phyloP scores from a whole-genome alignment of 92 coral and sea anemone genomes.

The Bergia puertoricense region DNA sequence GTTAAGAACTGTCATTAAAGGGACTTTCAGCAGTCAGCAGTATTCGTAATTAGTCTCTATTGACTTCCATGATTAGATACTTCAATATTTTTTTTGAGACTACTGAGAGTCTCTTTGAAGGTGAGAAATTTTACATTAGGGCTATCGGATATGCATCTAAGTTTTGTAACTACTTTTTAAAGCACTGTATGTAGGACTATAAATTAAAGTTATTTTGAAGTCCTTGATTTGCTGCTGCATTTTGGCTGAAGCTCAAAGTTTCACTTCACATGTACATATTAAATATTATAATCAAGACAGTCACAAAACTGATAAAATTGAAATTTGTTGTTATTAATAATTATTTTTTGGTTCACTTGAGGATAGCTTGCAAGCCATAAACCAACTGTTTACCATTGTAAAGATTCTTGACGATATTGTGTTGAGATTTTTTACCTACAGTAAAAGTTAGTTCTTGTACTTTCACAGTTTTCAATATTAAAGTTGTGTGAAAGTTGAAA shows the following conservation, averaged over 20 bases:
- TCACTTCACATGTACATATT: neutral
- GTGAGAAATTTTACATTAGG: no score
- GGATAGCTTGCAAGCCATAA: neutral
- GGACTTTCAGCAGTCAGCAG: neutral
- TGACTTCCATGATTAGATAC: neutral
- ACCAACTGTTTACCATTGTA: neutral
- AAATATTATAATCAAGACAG: neutral
- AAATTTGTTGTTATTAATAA: no score
- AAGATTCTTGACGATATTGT: no score
- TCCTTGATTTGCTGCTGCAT: neutral
- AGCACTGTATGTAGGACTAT: neutral
- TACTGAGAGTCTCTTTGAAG: neutral
- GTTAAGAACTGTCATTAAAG: neutral
- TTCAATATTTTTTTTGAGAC: neutral
- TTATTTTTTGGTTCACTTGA: neutral
- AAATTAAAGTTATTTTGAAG: neutral
- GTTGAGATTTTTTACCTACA: neutral
- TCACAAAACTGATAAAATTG: neutral
- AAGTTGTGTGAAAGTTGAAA: neutral
- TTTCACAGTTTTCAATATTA: neutral
- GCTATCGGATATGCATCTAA: neutral
- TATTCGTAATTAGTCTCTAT: neutral
- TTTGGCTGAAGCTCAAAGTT: neutral
- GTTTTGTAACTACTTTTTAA: neutral
- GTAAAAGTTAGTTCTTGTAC: neutral